These are phyloP conservation scores for Diprion similis DNA, from an alignment of 1,140 invertebrate species.

Conservation along the genomic window DNA sequence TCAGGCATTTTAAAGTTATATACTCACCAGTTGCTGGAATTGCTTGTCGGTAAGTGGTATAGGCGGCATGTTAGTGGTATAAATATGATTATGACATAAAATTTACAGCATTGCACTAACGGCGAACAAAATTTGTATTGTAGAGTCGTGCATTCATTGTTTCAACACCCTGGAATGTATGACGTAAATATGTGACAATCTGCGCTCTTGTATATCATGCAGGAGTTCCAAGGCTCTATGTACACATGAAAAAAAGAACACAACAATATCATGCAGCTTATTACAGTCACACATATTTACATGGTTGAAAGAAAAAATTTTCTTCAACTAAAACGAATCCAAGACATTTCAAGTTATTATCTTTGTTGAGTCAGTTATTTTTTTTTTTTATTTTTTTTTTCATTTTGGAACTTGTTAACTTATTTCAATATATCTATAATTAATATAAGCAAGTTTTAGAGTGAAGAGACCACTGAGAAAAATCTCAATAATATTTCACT, in stretches of 20 bases:
- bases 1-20: not conserved
- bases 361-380: too few species aligned
- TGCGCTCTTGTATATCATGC: constrained; percentile 36
- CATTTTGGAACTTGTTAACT: too few species aligned
- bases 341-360: too few species aligned
- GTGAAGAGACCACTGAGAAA: too few species aligned
- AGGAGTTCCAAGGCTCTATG: constrained; percentile 47
- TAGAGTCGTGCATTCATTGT: constrained; percentile 21
- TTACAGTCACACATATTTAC: too few species aligned
- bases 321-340: too few species aligned
- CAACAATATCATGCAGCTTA: too few species aligned
- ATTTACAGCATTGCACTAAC: constrained; percentile 29
- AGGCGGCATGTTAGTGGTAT: constrained; percentile 54
- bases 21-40: constrained; percentile 58
- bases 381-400: too few species aligned
- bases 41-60: constrained; percentile 55
- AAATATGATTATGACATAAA: constrained; percentile 36
- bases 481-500: too few species aligned
- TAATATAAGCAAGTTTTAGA: too few species aligned
- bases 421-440: too few species aligned
- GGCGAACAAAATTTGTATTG: constrained; percentile 25
- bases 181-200: constrained; percentile 22
- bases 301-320: too few species aligned
- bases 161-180: constrained; percentile 31
- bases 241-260: constrained; percentile 13